These are phyloP conservation scores for Premnoplex brunnescens DNA, from an alignment of 2,797 vertebrate genomes.

Conservation along the genomic window DNA sequence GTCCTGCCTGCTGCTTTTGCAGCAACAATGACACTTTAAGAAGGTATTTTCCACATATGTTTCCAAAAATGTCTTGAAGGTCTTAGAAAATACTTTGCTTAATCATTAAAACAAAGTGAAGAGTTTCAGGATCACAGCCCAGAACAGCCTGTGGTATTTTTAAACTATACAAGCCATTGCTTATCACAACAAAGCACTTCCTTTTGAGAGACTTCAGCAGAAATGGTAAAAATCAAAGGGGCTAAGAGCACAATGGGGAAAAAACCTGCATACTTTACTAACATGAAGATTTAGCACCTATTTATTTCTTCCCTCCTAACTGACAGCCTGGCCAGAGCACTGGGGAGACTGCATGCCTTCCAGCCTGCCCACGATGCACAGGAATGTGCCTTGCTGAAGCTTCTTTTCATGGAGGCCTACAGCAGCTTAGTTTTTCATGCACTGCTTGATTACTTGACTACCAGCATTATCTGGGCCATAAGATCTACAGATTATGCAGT, in stretches of 20 bases:
- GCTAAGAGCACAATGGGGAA: not conserved
- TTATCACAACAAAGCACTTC: slow-evolving; percentile 29
- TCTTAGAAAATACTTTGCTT: not conserved
- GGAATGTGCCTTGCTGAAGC: not conserved
- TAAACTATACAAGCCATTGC: not conserved
- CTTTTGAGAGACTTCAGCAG: not conserved
- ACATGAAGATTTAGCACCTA: not conserved
- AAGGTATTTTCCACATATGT: not conserved
- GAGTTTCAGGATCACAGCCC: not conserved
- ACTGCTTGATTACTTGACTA: not conserved
- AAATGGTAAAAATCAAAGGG: slow-evolving; percentile 16
- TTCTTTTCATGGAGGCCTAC: not conserved
- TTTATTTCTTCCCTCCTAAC: not conserved
- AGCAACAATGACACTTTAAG: not conserved
- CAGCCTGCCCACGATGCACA: not conserved
- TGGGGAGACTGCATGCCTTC: not conserved
- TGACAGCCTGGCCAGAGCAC: not conserved
- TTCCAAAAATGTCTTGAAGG: not conserved
- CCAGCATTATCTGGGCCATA: not conserved
- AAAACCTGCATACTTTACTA: not conserved
- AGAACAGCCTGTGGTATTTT: slow-evolving; percentile 19
- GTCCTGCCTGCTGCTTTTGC: not conserved
- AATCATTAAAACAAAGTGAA: not conserved
- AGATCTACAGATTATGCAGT: not conserved
- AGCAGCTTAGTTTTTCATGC: slow-evolving; percentile 3